Base-by-base conservation (phyloP, 2,888 invertebrate species). In the Ectemnius continuus region DNA sequence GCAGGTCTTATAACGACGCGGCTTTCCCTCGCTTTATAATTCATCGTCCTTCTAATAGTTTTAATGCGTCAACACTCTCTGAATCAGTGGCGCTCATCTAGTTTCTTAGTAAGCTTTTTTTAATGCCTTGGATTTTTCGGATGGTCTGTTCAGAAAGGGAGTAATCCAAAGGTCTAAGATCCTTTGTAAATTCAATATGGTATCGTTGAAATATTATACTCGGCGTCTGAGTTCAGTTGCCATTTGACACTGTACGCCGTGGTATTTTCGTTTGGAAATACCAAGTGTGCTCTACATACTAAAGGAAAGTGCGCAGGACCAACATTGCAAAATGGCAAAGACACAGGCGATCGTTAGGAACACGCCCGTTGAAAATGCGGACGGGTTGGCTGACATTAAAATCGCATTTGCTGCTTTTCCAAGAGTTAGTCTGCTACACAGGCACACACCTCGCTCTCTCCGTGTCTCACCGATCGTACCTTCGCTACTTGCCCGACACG, bases 321-420 rank as follows among this genome's bases (percentile, higher is more conserved):
- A 72, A 77, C 62, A 65, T 66, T 47, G 67, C 76, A 64, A 76
- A 72, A 77, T 68, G 68, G 71, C 47, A 66, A 69, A 72, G 36
- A 62, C 61, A 56, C 52, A 52, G 57, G 36, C 65, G 71, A 72
- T 79, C 76, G 78, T 82, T 80, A 79, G 62, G 67, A 76, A 75
- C 81, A 75, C 75, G 70, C 77, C 78, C 75, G 78, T 46, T 66
- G 64, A 73, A 70, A 76, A 73, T 48, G 66, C 59, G 57, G 59
- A 52, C 48, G 47, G 56, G 46, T 60, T 59, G 74, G 64, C 79
- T 70, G 76, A 76, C 81, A 84, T 82, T 84, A 84, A 84, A 83
- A 81, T 84, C 78, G 74, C 83, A 83, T 84, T 83, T 84, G 76
- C 79, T 75, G 70, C 65, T 79, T 81, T 78, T 72, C 71, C 73